Base-by-base conservation (phyloP, 37 sponge, comb jelly and placozoan species). In the Tethya wilhelma region DNA sequence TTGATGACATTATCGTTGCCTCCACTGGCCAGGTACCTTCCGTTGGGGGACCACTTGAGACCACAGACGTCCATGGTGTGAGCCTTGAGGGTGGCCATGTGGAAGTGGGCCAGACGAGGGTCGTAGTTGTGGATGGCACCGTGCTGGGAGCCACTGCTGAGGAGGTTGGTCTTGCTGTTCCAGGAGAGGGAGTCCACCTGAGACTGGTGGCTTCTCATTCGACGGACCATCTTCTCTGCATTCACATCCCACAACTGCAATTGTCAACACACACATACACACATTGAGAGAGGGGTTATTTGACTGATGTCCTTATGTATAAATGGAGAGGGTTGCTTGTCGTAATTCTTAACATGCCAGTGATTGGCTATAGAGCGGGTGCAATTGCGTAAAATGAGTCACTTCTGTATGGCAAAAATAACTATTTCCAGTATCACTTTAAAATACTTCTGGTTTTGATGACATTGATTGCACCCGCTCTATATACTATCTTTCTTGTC, bases 11-110 rank as follows among this genome's bases (percentile, higher is more conserved):
- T 95, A 75, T 95, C 96, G 66, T 97, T 95, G 17, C 93, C 90
- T 8, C 98, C 98, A 40, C 90, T 89, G 28, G 98, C 98, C 42
- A 97, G 82, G 40, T 80, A 84, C 2, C 87, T 65, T 23, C 95
- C 93, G 38, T 79, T 81, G 23, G 82, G 74, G 25, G 93, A 92
- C 93, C 96, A 97, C 53, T 82, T 73, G 20, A 97, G 87, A 8
- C 98, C 98, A 82, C 98, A 97, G 34, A 97, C 95, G 40, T 90
- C 98, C 44, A 93, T 73, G 1, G 49, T 42, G 82, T 97, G 95
- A 19, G 85, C 88, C 31, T 57, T 66, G 26, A 86, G 64, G 22
- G 70, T 34, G 33, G 38, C 55, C 0, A 71, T 29, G 45, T 71
- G 79, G 69, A 86, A 64, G 20, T 75, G 69, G 8, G 90, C 77